A percentile compares a stretch with the other conserved stretches of the same genome.
These are phyloP conservation scores for Haemorhous mexicanus DNA, from an alignment of 2,113 vertebrate genomes.

Conservation along the genomic window DNA sequence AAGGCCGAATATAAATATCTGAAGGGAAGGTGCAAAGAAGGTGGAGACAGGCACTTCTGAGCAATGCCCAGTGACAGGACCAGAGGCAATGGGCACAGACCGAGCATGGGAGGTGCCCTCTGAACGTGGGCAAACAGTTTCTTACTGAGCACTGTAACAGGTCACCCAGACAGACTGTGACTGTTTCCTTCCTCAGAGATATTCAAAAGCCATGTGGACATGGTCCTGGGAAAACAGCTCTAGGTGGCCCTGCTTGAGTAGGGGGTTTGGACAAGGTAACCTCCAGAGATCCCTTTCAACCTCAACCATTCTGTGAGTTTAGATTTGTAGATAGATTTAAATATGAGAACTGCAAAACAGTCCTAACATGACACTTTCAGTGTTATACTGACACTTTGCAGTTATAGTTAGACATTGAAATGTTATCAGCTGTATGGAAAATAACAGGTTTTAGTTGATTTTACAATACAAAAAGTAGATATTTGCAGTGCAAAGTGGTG, in stretches of 20 bases:
- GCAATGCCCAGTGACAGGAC: not conserved
- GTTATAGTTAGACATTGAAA: not conserved
- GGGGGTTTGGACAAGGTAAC: not conserved
- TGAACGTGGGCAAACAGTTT: not conserved
- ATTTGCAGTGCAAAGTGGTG: not conserved
- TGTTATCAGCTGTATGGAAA: not conserved
- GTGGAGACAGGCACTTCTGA: not conserved
- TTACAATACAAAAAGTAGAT: not conserved
- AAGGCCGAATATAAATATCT: not conserved
- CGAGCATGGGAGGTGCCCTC: not conserved
- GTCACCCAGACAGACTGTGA: not conserved
- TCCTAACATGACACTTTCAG: not conserved
- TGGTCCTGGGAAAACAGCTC: not conserved
- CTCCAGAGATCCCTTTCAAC: not conserved
- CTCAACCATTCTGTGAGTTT: not conserved
- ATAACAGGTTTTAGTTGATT: not conserved
- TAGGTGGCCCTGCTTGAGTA: not conserved
- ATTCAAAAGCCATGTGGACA: not conserved
- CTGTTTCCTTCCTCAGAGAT: not conserved
- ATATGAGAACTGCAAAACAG: not conserved
- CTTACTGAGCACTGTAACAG: not conserved
- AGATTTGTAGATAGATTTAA: not conserved
- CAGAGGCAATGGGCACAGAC: not conserved
- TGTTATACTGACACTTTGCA: not conserved
- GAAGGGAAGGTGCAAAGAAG: not conserved